phyloP scores from a whole-genome alignment of 2,797 vertebrate species.

The Enteromius treurensis region DNA sequence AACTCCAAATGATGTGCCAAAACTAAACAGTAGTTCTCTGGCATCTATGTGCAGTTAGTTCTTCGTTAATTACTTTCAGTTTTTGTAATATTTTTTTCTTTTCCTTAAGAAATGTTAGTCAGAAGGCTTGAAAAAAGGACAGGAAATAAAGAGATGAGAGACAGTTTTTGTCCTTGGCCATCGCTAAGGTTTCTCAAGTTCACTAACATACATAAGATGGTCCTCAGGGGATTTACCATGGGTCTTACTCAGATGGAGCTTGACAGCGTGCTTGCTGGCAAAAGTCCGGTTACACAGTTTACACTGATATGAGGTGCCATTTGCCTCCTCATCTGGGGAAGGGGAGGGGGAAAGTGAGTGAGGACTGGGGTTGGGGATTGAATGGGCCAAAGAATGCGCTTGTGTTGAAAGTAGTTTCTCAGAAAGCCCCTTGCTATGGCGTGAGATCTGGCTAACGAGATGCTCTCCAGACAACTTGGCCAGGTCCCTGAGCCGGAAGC shows the following conservation, averaged over 20 bases:
- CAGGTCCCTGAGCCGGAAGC: conserved; percentile 96
- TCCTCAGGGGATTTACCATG: conserved; percentile 98
- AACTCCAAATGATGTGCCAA: conserved; percentile 85
- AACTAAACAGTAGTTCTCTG: conserved; percentile 93
- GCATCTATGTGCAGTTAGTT: conserved; percentile 87
- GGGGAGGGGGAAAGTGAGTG: conserved; percentile 75
- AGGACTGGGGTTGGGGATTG: conserved; percentile 69
- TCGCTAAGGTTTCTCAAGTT: conserved; percentile 96
- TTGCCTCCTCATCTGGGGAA: conserved; percentile 90
- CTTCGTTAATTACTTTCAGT: conserved; percentile 73
- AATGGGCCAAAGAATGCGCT: conserved; percentile 78
- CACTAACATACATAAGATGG: conserved; percentile 96
- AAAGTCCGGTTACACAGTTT: conserved; percentile 99
- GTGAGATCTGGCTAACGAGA: conserved; percentile 90
- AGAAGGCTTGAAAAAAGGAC: conserved; percentile 76
- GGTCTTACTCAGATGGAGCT: conserved; percentile 99
- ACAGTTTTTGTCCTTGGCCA: conserved; percentile 71
- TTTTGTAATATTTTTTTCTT: conserved; percentile 58
- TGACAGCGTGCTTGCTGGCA: conserved; percentile 98
- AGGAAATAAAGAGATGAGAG: conserved; percentile 60
- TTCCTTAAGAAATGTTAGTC: conserved; percentile 71
- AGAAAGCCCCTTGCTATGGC: conserved; percentile 90
- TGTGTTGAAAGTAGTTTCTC: conserved; percentile 89
- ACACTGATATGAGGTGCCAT: conserved; percentile 90
- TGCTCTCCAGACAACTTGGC: conserved; percentile 95